Base-by-base conservation (phyloP, 2,797 vertebrate species). In the Thripadectes ignobilis region DNA sequence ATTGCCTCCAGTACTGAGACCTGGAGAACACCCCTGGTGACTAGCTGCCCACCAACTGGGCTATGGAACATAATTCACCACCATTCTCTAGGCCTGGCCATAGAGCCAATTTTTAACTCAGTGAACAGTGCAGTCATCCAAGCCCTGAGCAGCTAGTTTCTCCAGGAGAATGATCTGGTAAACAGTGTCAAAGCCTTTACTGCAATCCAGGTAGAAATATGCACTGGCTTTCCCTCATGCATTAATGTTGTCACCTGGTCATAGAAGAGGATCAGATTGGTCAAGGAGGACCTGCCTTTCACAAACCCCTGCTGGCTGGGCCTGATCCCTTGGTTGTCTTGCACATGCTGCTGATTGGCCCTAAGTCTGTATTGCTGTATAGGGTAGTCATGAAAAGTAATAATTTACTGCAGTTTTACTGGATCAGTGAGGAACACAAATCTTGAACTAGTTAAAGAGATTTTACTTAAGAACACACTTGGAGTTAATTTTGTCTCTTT, bases 51-150 rank as follows among this genome's bases (percentile, higher is more conserved):
- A 22, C 21, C 17, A 78, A 10, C 26, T 20, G 65, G 26, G 39
- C 29, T 22, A 29, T 63, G 61, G 39, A 63, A 49, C 13, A 14
- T 72, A 32, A 43, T 38, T 2, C 27, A 17, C 8, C 32, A 45
- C n/a, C 13, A 13, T 0, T 5, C 27, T 38, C 51, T 38, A 16
- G 43, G 12, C 16, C 14, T 0, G 0, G 21, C 8, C 34, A 14
- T 3, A 22, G 3, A 34, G n/a, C 1, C 17, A 10, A 21, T 1
- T 39, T 34, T 68, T 59, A 18, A 66, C 14, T 6, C 45, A 0
- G 3, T 21, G 15, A 63, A 11, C 11, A 49, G 22, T 23, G 12
- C 5, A 14, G 2, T 45, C n/a, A 8, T 18, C 29, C 14, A 24
- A 54, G 30, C 27, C 36, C 41, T 4, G 14, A 41, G 41, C 32